phyloP scores from a whole-genome alignment of 2,888 invertebrate genomes.

The Andrena hattorfiana region DNA sequence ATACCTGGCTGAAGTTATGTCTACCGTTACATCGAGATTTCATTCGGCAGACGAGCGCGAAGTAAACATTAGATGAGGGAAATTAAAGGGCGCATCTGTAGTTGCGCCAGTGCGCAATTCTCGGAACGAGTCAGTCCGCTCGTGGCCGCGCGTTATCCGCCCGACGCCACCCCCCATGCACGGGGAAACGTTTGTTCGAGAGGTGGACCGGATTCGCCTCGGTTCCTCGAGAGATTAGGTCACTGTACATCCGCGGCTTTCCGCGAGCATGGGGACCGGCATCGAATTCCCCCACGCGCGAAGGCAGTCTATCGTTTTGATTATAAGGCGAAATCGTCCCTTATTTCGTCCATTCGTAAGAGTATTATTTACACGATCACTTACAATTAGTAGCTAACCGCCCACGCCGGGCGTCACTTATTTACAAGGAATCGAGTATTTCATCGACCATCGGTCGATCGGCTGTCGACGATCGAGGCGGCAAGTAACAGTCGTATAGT shows the following conservation, averaged over 20 bases:
- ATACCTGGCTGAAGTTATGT: constrained; percentile 52
- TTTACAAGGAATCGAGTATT: constrained; percentile 66
- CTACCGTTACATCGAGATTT: constrained; percentile 70
- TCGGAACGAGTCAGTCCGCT: constrained; percentile 73
- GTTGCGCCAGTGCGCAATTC: constrained; percentile 56
- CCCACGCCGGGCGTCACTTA: constrained; percentile 39
- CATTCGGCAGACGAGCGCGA: constrained; percentile 24
- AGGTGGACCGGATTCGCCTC: constrained; percentile 1
- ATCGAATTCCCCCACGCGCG: constrained; percentile 25
- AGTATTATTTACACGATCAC: constrained; percentile 74
- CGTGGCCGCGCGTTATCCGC: constrained; percentile 57
- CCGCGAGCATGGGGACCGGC: constrained; percentile 40
- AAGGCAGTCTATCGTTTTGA: constrained; percentile 74
- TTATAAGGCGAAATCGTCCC: constrained; percentile 62
- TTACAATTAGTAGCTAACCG: constrained; percentile 65
- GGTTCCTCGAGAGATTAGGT: constrained; percentile 20
- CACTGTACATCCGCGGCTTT: constrained; percentile 60
- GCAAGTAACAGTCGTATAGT: constrained; percentile 50
- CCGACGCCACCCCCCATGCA: constrained; percentile 33
- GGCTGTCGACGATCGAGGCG: constrained; percentile 28
- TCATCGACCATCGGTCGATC: constrained; percentile 43
- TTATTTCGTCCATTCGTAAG: constrained; percentile 33
- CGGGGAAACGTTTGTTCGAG: constrained; percentile 23
- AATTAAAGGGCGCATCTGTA: constrained; percentile 23
- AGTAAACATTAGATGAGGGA: constrained; percentile 21